These are phyloP conservation scores for Patella depressa DNA, from an alignment of 2,888 invertebrate genomes.

Conservation along the genomic window DNA sequence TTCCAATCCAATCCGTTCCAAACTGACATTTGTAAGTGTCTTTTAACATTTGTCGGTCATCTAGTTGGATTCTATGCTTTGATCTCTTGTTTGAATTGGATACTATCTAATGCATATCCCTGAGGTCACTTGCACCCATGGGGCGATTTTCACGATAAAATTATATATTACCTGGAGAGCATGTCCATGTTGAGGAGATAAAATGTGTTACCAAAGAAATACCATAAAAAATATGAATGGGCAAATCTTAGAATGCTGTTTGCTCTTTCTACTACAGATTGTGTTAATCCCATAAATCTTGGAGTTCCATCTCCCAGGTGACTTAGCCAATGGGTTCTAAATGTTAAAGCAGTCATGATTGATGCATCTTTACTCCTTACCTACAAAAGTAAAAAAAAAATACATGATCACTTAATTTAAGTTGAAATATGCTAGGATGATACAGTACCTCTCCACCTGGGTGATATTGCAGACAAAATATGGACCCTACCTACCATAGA, in stretches of 20 bases:
- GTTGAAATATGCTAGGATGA: too few relatives aligned
- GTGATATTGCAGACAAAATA: too few relatives aligned
- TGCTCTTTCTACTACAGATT: constrained; percentile 71
- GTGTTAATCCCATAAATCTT: constrained; percentile 69
- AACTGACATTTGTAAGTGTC: neutral
- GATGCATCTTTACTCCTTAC: constrained; percentile 75
- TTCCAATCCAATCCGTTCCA: neutral
- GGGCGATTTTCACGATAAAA: too few relatives aligned
- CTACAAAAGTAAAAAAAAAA: constrained; percentile 34
- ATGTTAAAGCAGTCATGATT: constrained; percentile 83
- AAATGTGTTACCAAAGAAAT: constrained; percentile 78
- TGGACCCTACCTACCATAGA: too few relatives aligned
- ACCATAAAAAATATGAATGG: constrained; percentile 75
- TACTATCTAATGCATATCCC: too few relatives aligned
- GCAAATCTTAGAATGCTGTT: constrained; percentile 77
- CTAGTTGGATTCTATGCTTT: neutral
- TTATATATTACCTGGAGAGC: constrained; percentile 41
- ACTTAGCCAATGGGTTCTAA: constrained; percentile 73
- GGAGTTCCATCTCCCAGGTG: constrained; percentile 31
- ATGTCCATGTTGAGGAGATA: constrained; percentile 82
- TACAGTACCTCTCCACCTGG: too few relatives aligned
- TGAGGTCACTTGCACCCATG: too few relatives aligned
- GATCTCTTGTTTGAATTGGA: neutral
- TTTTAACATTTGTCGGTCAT: neutral
- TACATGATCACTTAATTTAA: neutral